phyloP scores from a whole-genome alignment of 1,140 invertebrate genomes.

The Calliopsis andreniformis region DNA sequence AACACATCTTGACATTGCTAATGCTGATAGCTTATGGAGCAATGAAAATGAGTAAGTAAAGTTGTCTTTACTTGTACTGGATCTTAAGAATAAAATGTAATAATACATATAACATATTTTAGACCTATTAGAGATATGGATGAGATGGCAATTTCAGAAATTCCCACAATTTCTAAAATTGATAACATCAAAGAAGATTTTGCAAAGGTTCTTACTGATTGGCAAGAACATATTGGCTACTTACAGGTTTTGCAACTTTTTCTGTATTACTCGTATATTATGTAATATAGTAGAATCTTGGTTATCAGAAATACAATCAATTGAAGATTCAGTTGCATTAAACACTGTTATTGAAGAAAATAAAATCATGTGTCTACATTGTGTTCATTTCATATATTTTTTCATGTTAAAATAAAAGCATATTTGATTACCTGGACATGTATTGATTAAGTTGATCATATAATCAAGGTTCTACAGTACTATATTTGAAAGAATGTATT shows the following conservation, averaged over 20 bases:
- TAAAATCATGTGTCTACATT: too few relatives aligned
- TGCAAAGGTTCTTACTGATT: conserved; percentile 78
- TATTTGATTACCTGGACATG: too few relatives aligned
- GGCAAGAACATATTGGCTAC: conserved; percentile 78
- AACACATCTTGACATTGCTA: conserved; percentile 55
- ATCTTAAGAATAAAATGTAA: neutral
- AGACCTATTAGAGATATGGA: conserved; percentile 70
- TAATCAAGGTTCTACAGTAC: too few relatives aligned
- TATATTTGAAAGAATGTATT: too few relatives aligned
- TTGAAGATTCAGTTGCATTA: too few relatives aligned
- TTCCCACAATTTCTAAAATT: conserved; percentile 66
- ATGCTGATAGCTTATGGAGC: conserved; percentile 65
- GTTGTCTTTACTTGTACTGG: neutral
- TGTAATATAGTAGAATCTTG: too few relatives aligned
- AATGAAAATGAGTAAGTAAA: conserved; percentile 69
- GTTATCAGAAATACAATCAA: too few relatives aligned
- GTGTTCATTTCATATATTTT: too few relatives aligned
- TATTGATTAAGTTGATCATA: too few relatives aligned
- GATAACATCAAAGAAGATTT: conserved; percentile 77
- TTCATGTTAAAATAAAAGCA: too few relatives aligned
- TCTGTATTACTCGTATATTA: too few relatives aligned
- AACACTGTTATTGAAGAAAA: too few relatives aligned
- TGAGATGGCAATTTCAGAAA: conserved; percentile 66
- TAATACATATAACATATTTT: conserved; percentile 26
- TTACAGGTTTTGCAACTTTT: conserved; percentile 66